Percentiles rank a stretch among this genome's conserved stretches.
Evolutionary conservation across 2,797 vertebrate genomes (phyloP).

Genomic region (Siniperca obscura): DNA sequence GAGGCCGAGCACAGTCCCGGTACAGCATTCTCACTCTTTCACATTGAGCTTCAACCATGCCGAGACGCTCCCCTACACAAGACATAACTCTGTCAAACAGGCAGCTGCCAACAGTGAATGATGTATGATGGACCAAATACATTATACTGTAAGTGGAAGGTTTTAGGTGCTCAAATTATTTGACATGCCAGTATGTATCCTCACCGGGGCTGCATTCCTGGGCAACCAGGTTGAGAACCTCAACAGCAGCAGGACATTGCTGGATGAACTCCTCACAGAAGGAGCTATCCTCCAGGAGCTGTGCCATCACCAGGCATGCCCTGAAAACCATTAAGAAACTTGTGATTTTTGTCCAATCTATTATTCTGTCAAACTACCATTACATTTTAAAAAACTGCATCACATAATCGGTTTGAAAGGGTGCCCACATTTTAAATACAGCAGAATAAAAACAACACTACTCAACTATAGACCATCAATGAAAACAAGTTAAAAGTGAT

Average conservation of each 20-base stretch:
- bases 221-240: conserved; percentile 97
- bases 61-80: conserved; percentile 91
- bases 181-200: conserved; percentile 35
- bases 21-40: conserved; percentile 97
- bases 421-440: neutral
- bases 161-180: neutral
- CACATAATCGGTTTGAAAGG: neutral
- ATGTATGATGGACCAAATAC: neutral
- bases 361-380: neutral
- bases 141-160: neutral
- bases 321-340: conserved; percentile 73
- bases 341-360: neutral
- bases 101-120: neutral
- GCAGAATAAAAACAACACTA: neutral
- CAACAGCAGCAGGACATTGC: conserved; percentile 97
- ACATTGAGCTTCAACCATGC: conserved; percentile 96
- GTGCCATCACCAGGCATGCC: conserved; percentile 98
- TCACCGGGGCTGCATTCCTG: conserved; percentile 98
- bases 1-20: conserved; percentile 96
- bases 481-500: neutral
- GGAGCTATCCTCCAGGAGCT: conserved; percentile 97
- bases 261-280: conserved; percentile 99
- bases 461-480: neutral
- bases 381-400: neutral
- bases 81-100: conserved; percentile 34